Evolutionary conservation across 2,888 invertebrate genomes (phyloP), one percentile per base, ranked within the genome.

Genomic region (Myopa testacea): DNA sequence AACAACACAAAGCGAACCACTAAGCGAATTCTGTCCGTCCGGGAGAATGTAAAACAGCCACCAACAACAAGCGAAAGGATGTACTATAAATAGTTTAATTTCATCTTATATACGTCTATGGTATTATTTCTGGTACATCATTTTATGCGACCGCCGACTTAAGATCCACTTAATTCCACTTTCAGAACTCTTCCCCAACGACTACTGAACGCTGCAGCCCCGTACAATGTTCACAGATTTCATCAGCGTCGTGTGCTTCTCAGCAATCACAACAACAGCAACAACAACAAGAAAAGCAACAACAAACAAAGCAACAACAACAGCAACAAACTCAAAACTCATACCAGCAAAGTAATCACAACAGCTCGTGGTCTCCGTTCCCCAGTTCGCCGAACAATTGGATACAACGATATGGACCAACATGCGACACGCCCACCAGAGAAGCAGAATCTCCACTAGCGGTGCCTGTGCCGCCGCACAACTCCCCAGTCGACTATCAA

Each of bases 401-500:
- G 81, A 74, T 63, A 40, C 72, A 71, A 40, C 74, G 76, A 8
- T 38, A 4, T n/a, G 69, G 65, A 50, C 37, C 70, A 45, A 12
- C 40, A n/a, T 37, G 71, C n/a, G 26, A 58, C 38, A 37, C 67
- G 14, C 67, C 67, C 6, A 58, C 37, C 19, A 38, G 40, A 4
- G 55, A 74, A 37, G 34, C 58, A 38, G 38, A 40, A 65, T 62
- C 80, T 19, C 85, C 86, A 67, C 85, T 84, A 19, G 84, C 83
- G 68, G 84, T 83, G 34, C 78, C 80, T 12, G 78, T 67, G 8
- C 78, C 78, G 34, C 86, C 86, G 12, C 86, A 86, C 40, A 86
- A 86, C 76, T 86, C 86, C 8, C 86, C 86, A 12, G 82, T 86
- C 38, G 86, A 85, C 52, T 86, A 84, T 67, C 79, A 69, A 58